A percentile compares a stretch with the other conserved stretches of the same genome.
phyloP scores from a whole-genome alignment of 2,888 invertebrate genomes.

The Tanaodytes sp. region DNA sequence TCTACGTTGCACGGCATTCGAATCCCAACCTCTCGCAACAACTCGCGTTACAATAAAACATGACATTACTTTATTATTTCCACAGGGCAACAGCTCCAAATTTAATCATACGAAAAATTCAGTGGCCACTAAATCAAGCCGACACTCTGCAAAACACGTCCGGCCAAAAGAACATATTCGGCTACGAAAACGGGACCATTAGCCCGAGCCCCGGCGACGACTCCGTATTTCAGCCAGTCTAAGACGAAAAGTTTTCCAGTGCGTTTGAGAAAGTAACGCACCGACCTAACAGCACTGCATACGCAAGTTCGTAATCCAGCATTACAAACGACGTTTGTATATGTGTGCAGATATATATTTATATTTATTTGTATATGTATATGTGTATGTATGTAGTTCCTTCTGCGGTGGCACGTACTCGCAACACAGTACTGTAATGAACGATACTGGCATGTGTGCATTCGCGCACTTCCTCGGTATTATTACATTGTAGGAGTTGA shows the following conservation, averaged over 20 bases:
- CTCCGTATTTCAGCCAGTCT: too few relatives aligned
- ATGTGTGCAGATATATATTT: too few relatives aligned
- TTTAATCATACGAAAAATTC: constrained; percentile 31
- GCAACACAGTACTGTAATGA: constrained; percentile 34
- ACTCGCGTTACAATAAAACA: constrained; percentile 1
- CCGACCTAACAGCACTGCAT: constrained; percentile 19
- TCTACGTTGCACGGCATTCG: too few relatives aligned
- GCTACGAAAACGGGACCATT: constrained; percentile 16
- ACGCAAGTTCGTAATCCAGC: constrained; percentile 39
- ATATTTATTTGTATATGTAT: too few relatives aligned
- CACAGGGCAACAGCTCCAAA: neutral
- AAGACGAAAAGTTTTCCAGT: constrained; percentile 30
- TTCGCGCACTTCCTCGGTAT: constrained; percentile 54
- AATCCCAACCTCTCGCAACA: too few relatives aligned
- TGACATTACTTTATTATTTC: constrained; percentile 4
- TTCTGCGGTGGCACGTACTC: constrained; percentile 33
- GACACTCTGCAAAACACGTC: constrained; percentile 1
- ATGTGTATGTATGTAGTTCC: constrained; percentile 49
- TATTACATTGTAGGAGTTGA: constrained; percentile 66
- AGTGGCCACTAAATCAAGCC: constrained; percentile 15
- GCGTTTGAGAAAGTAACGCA: constrained; percentile 41
- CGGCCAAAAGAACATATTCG: neutral
- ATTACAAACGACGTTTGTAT: constrained; percentile 33
- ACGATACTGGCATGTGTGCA: constrained; percentile 47
- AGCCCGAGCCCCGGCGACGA: too few relatives aligned